phyloP scores from a whole-genome alignment of 2,113 vertebrate species.

The Columba livia region DNA sequence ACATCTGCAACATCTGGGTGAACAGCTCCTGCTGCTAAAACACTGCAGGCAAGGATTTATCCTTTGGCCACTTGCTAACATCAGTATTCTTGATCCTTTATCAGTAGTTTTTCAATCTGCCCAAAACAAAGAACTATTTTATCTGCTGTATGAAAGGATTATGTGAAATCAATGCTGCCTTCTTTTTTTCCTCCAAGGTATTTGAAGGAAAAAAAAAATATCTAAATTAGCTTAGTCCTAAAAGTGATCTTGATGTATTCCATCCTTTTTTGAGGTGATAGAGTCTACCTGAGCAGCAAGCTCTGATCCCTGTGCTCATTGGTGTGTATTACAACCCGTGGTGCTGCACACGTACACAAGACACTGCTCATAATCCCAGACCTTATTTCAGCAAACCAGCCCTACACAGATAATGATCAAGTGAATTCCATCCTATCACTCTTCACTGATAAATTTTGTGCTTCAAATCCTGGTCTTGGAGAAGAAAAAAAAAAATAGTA shows the following conservation, averaged over 20 bases:
- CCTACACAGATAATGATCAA: not conserved
- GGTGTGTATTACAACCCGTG: no score
- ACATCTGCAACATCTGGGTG: not conserved
- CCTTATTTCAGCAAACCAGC: not conserved
- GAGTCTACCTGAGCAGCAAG: not conserved
- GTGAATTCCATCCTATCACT: not conserved
- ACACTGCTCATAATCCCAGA: not conserved
- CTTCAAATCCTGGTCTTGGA: not conserved
- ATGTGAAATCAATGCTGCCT: not conserved
- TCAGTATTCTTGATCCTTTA: not conserved
- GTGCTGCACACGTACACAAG: no score
- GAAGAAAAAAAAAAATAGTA: not conserved
- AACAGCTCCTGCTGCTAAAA: not conserved
- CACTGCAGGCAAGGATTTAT: accelerated
- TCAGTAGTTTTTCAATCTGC: not conserved
- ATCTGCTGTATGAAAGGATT: not conserved
- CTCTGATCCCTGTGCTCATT: not conserved
- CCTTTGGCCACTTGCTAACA: not conserved
- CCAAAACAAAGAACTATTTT: not conserved
- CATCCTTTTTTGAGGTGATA: not conserved
- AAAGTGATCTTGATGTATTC: not conserved
- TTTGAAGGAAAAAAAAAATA: not conserved
- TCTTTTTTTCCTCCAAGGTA: not conserved
- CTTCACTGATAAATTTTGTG: not conserved
- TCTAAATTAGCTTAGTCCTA: not conserved